Percentiles rank a stretch among this genome's conserved stretches.
Conservation (phyloP, 2,888 invertebrate genomes). For the Acrobasis consociella region DNA sequence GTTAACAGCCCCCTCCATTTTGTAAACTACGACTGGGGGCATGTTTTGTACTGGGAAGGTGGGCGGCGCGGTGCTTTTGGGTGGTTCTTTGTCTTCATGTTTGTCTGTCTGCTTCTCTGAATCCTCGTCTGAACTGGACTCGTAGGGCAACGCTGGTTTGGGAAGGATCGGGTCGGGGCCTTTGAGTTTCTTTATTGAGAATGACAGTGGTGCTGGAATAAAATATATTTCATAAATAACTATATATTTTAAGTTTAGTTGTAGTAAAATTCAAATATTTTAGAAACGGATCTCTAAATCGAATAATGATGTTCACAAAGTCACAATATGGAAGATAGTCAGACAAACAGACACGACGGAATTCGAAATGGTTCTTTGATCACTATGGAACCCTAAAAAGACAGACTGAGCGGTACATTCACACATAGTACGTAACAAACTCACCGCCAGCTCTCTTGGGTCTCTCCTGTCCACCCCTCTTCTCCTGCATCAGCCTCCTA, state of each 20-base stretch:
- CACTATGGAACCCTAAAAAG: no score
- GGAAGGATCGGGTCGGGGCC: constrained; percentile 86
- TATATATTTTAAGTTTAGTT: no score
- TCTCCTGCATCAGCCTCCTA: constrained; percentile 72
- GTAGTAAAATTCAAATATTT: no score
- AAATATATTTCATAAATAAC: constrained; percentile 9
- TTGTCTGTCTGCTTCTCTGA: constrained; percentile 48
- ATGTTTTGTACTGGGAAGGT: constrained; percentile 39
- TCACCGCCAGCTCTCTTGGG: constrained; percentile 5
- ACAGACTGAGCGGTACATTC: no score
- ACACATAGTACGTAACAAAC: neutral
- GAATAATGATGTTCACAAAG: no score
- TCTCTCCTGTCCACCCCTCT: constrained; percentile 50
- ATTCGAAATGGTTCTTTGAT: no score
- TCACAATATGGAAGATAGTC: no score
- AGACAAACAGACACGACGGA: no score
- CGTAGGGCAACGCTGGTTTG: constrained; percentile 89
- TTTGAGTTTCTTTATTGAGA: constrained; percentile 92
- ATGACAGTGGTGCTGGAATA: constrained; percentile 88
- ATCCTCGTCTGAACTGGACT: constrained; percentile 88
- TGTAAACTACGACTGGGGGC: constrained; percentile 64
- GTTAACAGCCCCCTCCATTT: constrained; percentile 54
- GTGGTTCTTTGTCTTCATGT: constrained; percentile 39
- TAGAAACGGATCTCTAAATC: no score
- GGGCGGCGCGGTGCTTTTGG: constrained; percentile 37